phyloP scores from a whole-genome alignment of 2,888 invertebrate species.

The Clusia tigrina region DNA sequence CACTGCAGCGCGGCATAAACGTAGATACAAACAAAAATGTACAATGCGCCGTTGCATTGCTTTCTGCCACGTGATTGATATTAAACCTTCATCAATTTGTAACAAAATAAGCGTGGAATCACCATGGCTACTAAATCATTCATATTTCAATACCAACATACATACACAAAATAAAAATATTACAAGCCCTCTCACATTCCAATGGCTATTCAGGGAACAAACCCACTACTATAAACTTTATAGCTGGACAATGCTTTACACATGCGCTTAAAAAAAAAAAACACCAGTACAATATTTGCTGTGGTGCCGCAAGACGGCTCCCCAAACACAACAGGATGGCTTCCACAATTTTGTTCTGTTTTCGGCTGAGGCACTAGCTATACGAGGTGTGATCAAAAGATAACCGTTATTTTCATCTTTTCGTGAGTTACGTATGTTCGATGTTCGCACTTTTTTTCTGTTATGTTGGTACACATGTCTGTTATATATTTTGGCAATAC shows the following conservation, averaged over 20 bases:
- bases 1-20: neutral
- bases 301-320: neutral
- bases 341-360: neutral
- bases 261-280: neutral
- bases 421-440: no score
- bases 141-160: neutral
- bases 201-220: neutral
- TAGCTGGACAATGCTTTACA: neutral
- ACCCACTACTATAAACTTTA: neutral
- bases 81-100: neutral
- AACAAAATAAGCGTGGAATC: neutral
- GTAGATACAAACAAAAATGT: neutral
- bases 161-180: neutral
- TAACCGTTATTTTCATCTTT: no score
- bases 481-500: no score
- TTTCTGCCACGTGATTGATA: no score
- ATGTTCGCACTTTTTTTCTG: no score
- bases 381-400: no score
- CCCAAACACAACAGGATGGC: neutral
- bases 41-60: no score
- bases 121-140: neutral
- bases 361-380: slow-evolving; percentile 8
- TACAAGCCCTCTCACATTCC: neutral
- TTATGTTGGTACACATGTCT: no score
- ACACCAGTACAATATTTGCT: neutral